A percentile compares a stretch with the other conserved stretches of the same genome.
These are phyloP conservation scores for Pseudanteris insignis DNA, from an alignment of 2,888 invertebrate genomes.

Conservation along the genomic window DNA sequence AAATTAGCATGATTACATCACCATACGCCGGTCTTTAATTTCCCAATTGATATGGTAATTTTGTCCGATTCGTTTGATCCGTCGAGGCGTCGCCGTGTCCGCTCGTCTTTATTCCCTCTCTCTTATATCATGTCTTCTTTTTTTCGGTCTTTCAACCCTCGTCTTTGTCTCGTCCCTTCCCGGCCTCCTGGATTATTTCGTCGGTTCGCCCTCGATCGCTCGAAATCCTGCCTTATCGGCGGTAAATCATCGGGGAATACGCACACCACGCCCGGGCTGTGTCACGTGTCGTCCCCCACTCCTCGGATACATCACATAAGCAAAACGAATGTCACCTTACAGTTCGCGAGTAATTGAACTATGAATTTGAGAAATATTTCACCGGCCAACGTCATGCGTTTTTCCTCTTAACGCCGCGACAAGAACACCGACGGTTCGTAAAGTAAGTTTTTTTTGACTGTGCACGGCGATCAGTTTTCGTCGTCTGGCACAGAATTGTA, in stretches of 20 bases:
- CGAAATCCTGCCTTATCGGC: slow-evolving; percentile 25
- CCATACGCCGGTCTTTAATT: no score
- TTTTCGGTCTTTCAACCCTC: background rate
- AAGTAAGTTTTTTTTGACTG: no score
- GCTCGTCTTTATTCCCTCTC: background rate
- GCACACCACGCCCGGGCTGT: slow-evolving; percentile 11
- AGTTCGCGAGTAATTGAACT: slow-evolving; percentile 19
- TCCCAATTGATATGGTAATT: no score
- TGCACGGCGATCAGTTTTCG: no score
- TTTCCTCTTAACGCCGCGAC: no score
- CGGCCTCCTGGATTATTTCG: slow-evolving; percentile 8
- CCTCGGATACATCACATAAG: slow-evolving; percentile 6
- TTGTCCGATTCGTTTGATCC: slow-evolving; percentile 18
- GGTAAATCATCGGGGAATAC: slow-evolving; percentile 30
- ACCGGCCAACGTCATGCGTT: no score
- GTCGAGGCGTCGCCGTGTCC: slow-evolving; percentile 13
- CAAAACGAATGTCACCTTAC: slow-evolving; percentile 16
- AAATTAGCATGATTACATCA: no score
- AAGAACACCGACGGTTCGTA: no score
- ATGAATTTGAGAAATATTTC: slow-evolving; percentile 17
- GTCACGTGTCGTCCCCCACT: slow-evolving; percentile 15
- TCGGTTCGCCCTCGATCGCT: slow-evolving; percentile 13
- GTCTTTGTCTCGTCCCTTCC: background rate
- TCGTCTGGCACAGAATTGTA: no score
- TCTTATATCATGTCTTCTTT: background rate